Percentiles rank a stretch among this genome's conserved stretches.
These are phyloP conservation scores for Eristalinus sepulchralis DNA, from an alignment of 2,888 invertebrate species.

Conservation along the genomic window DNA sequence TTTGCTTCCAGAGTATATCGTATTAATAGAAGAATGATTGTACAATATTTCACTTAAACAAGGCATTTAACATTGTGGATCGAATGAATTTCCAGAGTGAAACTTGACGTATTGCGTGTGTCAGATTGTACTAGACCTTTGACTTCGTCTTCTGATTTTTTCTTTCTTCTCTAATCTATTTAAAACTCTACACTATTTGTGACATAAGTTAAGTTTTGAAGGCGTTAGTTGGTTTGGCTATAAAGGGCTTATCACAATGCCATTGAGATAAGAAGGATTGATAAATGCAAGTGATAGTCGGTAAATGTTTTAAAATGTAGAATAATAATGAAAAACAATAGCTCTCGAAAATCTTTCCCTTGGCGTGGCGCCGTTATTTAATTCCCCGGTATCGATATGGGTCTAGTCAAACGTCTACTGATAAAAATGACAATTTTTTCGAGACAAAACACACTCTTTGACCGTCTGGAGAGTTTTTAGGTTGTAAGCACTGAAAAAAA, in stretches of 20 bases:
- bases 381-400: too few species aligned
- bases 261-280: background rate
- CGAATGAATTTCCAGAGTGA: background rate
- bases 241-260: background rate
- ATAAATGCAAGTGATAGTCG: background rate
- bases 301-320: background rate
- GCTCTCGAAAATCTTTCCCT: too few species aligned
- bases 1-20: background rate
- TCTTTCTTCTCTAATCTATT: too few species aligned
- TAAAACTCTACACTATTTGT: too few species aligned
- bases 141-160: too few species aligned
- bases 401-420: too few species aligned
- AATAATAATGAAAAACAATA: background rate
- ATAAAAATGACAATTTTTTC: too few species aligned
- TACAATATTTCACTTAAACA: background rate
- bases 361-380: too few species aligned
- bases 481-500: too few species aligned
- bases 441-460: too few species aligned
- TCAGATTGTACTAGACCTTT: too few species aligned
- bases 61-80: background rate
- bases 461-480: too few species aligned
- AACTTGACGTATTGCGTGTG: background rate
- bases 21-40: background rate
- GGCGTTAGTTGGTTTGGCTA: background rate
- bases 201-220: background rate